Base-by-base conservation (phyloP, 1,140 invertebrate species). In the Drosophila miranda region DNA sequence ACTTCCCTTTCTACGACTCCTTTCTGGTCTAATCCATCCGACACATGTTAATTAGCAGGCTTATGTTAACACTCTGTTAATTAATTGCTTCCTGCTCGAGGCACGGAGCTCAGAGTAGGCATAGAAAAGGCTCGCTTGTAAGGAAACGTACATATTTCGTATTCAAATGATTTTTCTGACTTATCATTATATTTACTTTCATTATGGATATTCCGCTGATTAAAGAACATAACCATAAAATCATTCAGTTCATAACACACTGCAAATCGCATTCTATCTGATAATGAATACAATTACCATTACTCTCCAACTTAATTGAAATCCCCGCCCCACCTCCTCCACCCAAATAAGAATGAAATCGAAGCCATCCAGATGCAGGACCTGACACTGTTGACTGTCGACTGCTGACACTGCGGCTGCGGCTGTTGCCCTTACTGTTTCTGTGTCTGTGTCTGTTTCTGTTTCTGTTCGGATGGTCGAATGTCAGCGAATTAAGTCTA, bases 401-500 rank as follows among this genome's bases (percentile, higher is more conserved):
- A 14, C 30, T 72, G 34, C n/a, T 51, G 69, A 13, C 49, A 45
- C 34, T 13, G 34, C 11, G 9, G 3, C 34, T 38, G 11, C 13
- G 11, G 11, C 34, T 38, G 30, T 34, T 34, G 30, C 30, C 11
- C 30, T 34, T 34, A 3, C 30, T 34, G 34, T 38, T 5, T 38
- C 30, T 9, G 53, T 26, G 5, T 4, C 34, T 38, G 34, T 38
- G 13, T 38, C 34, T 11, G 34, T 38, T 1, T 11, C 34, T 38
- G 4, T 38, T 13, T 7, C 28, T 30, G 4, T 38, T 38, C 34
- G 34, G 11, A 3, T 38, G 34, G 68, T 73, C 81, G 75, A 80
- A 75, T 74, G 77, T 86, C 81, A 81, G 73, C 66, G 69, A 77
- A 86, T 84, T 80, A 84, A 77, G 73, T 80, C 64, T 71, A 80